Conservation (phyloP, 2,113 vertebrate species). For the Callipepla californica region DNA sequence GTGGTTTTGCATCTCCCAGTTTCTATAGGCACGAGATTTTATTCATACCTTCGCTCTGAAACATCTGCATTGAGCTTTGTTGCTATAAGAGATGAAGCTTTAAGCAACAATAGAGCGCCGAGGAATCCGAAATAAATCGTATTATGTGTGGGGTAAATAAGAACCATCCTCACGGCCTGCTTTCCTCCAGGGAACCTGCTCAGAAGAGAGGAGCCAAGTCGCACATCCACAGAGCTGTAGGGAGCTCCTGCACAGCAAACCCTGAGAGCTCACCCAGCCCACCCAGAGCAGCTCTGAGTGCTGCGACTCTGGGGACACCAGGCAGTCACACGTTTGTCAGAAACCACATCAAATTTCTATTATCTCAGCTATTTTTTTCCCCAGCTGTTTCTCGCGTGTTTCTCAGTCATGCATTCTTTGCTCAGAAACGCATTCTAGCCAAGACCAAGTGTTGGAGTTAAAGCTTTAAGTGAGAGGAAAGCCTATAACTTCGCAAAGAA, state of each 20-base stretch:
- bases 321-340: not conserved
- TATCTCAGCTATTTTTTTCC: not conserved
- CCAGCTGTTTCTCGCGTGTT: slow-evolving; percentile 7
- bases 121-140: not conserved
- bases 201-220: not conserved
- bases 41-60: slow-evolving; percentile 1
- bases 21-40: not conserved
- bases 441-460: not conserved
- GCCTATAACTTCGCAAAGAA: not conserved
- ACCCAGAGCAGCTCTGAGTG: not conserved
- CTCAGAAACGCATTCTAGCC: not conserved
- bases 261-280: not conserved
- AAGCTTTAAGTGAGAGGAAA: not conserved
- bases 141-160: not conserved
- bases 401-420: slow-evolving; percentile 35
- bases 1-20: not conserved
- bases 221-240: not conserved
- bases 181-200: not conserved
- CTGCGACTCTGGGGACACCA: not conserved
- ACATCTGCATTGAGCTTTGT: not conserved
- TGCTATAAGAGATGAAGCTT: not conserved
- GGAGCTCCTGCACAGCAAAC: not conserved
- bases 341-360: not conserved
- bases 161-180: not conserved
- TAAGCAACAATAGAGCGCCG: not conserved